Evolutionary conservation across 2,888 invertebrate species (phyloP), one percentile per base, ranked within the genome.

Genomic region (Epirrita christyi): DNA sequence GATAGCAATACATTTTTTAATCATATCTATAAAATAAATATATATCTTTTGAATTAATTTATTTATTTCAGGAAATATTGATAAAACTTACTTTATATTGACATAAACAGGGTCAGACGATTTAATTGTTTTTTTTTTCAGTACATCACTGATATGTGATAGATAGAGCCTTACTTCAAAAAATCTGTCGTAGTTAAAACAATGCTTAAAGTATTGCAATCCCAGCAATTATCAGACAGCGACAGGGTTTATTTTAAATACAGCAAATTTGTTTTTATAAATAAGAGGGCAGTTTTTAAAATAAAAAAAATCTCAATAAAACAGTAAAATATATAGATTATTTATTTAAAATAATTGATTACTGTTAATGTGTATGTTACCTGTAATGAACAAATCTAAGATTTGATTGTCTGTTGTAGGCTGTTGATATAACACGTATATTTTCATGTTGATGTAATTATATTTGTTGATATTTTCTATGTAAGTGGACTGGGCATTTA

Each of bases 401-500:
- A 56, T 49, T 58, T 60, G 42, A 56, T 50, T 63, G 61, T 57
- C 59, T 65, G 67, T 67, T 64, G 57, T n/a, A 9, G 27, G 9
- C 32, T 37, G 37, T 37, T 37, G 37, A 11, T 37, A 32, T 37
- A 37, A 37, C 11, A 37, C 6, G 4, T 40, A 32, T 32, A 13
- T 29, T 65, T 59, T 56, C 64, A 61, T 66, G 64, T 67, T 66
- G 68, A 65, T 63, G 55, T 64, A 59, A 59, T 67, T 56, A 67
- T 64, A 60, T 63, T 66, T 77, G 78, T 77, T 78, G 64, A 75
- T 64, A 69, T 67, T 61, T 73, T 70, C 66, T 71, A 71, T 69
- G 64, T 75, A 76, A 74, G 74, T 72, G 80, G 81, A 81, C 75
- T 75, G 81, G 81, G 81, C 70, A 78, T 72, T 71, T 78, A 78